Evolutionary conservation across 2,113 vertebrate species (phyloP), one percentile per base, ranked within the genome.

Genomic region (Chaetodon trifascialis): DNA sequence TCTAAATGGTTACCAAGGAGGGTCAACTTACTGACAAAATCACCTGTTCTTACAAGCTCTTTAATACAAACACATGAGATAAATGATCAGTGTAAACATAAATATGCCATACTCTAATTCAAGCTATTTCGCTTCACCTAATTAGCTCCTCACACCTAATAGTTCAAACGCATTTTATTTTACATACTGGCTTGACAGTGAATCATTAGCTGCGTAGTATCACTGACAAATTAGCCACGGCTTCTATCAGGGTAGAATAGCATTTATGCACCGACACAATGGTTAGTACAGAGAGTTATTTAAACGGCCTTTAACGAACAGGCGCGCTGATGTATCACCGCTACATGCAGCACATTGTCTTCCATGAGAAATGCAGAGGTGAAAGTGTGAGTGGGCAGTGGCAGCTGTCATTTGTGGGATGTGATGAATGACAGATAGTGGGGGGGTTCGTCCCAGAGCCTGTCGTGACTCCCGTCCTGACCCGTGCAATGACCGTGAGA

Each of bases 341-440:
- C 78, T 30, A 67, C 77, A 73, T 79, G 73, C 86, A 86, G 80
- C 83, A 82, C 86, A 64, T 82, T 85, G 87, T 86, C 73, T 90
- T 87, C 75, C 81, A 64, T 84, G 82, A 76, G 87, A 91, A 90
- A 80, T 86, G 83, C 75, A 91, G 87, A 91, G 84, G 89, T 90
- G 86, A 88, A 85, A 80, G 87, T 77, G 76, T 62, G 84, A 93
- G 93, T 93, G 89, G 86, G 90, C 30, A 69, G 88, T 59, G 86
- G 86, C 86, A 88, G 93, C 89, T 93, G 91, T 89, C 92, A 93
- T 87, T 86, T 47, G 92, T 89, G 90, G 92, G 92, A 87, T 83
- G 92, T 93, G 92, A 93, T 90, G 91, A 91, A 94, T 92, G 91
- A 92, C 91, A 79, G 90, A 91, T 85, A 58, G 73, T 40, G 71